A percentile compares a stretch with the other conserved stretches of the same genome.
phyloP scores from a whole-genome alignment of 2,888 invertebrate species.

The Lasioglossum figueresi region DNA sequence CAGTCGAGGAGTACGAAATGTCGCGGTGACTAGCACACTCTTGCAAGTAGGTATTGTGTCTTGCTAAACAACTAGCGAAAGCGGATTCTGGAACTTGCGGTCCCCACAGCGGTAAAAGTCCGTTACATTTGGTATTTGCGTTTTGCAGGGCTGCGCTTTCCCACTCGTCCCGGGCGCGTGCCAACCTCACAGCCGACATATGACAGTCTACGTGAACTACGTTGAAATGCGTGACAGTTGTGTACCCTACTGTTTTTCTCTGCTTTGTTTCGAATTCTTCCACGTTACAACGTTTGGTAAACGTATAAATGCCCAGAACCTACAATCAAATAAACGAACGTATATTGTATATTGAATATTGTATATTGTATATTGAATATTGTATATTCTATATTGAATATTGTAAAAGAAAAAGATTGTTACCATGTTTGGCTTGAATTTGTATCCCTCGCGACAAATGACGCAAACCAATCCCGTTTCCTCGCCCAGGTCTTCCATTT shows the following conservation, averaged over 20 bases:
- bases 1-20: constrained; percentile 91
- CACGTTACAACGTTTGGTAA: constrained; percentile 96
- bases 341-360: too few species aligned
- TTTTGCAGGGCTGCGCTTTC: constrained; percentile 99
- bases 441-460: constrained; percentile 98
- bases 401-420: background rate
- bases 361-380: background rate
- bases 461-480: constrained; percentile 98
- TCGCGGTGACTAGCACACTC: constrained; percentile 90
- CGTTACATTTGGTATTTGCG: constrained; percentile 98
- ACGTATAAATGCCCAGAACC: constrained; percentile 98
- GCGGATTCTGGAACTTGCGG: constrained; percentile 96
- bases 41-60: constrained; percentile 94
- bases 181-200: constrained; percentile 95
- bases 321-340: constrained; percentile 65
- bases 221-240: constrained; percentile 99
- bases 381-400: background rate
- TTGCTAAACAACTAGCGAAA: constrained; percentile 96
- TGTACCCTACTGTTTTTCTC: constrained; percentile 94
- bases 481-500: constrained; percentile 97
- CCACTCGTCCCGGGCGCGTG: constrained; percentile 94
- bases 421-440: constrained; percentile 95
- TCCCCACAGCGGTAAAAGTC: constrained; percentile 97
- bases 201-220: constrained; percentile 99
- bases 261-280: constrained; percentile 96